Base-by-base conservation (phyloP, 2,113 vertebrate genomes). In the zebrafish (Danio rerio) region DNA sequence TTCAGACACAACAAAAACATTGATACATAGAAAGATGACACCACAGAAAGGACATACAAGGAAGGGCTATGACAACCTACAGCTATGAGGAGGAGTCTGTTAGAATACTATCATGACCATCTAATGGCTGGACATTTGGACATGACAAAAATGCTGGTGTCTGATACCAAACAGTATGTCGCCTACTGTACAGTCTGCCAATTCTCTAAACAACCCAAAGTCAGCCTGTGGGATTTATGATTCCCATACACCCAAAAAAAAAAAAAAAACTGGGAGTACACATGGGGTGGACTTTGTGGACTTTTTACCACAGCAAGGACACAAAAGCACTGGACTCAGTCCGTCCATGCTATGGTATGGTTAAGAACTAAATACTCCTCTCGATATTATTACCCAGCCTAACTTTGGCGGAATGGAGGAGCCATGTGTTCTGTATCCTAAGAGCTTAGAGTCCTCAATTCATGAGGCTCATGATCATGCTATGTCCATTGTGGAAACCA, bases 101-200 rank as follows among this genome's bases (percentile, higher is more conserved):
- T 74, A 12, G 56, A 47, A 18, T 76, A 59, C 9, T 76, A 73
- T 6, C 45, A 73, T 53, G 80, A 62, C 13, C 45, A 73, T 18
- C 58, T 15, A 2, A 20, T 58, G 69, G 69, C 80, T n/a, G 42
- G 70, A 2, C 58, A 62, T 15, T 49, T 65, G 12, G 80, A 20
- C 0, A 18, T 73, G 9, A 18, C 70, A 1, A 81, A 81, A 15
- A 81, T 47, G 7, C 42, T 72, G 7, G 70, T 47, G 0, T 59
- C 56, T 59, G 53, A 55, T 7, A 3, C 15, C 16, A 55, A 55
- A 15, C 13, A 55, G 53, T n/a, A 15, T 6, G 53, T 55, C 15
- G 15, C 53, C 53, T 55, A 13, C 50, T 53, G 12, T 53, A 53
- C 12, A 5, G 12, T 52, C 4, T 31, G 31, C 31, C 31, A 31